Conservation (phyloP, 2,888 invertebrate genomes). For the Sarcophaga variegata region DNA sequence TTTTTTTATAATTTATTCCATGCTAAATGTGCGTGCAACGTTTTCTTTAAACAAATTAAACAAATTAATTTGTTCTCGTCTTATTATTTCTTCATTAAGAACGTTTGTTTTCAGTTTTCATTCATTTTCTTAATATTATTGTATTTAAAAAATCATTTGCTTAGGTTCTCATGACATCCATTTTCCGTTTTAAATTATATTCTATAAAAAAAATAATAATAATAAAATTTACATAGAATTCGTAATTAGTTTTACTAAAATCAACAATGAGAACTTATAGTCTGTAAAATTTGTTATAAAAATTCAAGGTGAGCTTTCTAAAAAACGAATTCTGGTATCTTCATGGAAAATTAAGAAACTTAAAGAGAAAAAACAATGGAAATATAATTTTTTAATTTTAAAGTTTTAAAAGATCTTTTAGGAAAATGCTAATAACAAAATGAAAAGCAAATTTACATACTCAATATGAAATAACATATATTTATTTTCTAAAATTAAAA, state of each 20-base stretch:
- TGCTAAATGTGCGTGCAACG: slow-evolving; percentile 56
- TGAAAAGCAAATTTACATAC: no score
- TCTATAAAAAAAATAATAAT: no score
- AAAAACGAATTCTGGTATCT: background rate
- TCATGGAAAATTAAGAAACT: background rate
- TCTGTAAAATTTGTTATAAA: slow-evolving; percentile 6
- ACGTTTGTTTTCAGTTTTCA: slow-evolving; percentile 1
- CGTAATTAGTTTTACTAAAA: slow-evolving; percentile 34
- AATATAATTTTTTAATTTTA: no score
- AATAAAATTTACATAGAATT: slow-evolving; percentile 14
- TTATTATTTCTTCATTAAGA: slow-evolving; percentile 51
- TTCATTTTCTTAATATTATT: background rate
- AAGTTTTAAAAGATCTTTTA: no score
- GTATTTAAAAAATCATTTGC: slow-evolving; percentile 9
- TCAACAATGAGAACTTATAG: background rate
- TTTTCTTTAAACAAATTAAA: slow-evolving; percentile 22
- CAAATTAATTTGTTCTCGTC: slow-evolving; percentile 31
- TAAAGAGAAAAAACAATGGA: background rate
- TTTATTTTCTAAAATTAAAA: no score
- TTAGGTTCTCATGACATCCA: slow-evolving; percentile 55
- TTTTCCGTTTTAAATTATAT: background rate
- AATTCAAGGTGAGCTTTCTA: slow-evolving; percentile 46
- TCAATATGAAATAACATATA: no score
- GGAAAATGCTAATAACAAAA: no score
- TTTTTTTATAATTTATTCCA: slow-evolving; percentile 28